These are phyloP conservation scores for Hippocampus barbouri DNA, from an alignment of 2,113 vertebrate genomes.

Conservation along the genomic window DNA sequence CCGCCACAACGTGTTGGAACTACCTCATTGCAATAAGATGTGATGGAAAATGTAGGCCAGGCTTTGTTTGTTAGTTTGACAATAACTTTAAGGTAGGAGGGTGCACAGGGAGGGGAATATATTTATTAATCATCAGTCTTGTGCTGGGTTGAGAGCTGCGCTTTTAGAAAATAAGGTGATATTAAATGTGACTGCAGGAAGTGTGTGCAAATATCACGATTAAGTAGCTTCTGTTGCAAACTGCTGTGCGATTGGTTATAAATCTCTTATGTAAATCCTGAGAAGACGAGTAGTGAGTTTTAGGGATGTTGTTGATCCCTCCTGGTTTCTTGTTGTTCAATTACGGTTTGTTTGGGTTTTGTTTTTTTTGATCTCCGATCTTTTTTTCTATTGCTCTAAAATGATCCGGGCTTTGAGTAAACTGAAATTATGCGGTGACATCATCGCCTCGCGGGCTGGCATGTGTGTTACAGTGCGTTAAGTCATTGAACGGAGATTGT, in stretches of 20 bases:
- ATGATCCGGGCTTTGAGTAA: neutral
- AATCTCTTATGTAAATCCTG: neutral
- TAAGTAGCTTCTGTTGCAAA: slow-evolving; percentile 8
- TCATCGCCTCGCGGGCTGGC: neutral
- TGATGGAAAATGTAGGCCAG: slow-evolving; percentile 41
- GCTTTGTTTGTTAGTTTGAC: slow-evolving; percentile 10
- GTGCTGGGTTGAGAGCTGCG: slow-evolving; percentile 18
- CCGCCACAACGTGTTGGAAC: slow-evolving; percentile 35
- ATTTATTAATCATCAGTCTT: slow-evolving; percentile 19
- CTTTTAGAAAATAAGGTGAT: slow-evolving; percentile 4
- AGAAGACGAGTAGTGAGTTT: neutral
- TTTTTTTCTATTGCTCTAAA: no score
- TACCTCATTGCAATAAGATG: slow-evolving; percentile 54
- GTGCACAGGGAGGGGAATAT: slow-evolving; percentile 1
- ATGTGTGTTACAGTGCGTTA: neutral
- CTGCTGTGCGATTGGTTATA: neutral
- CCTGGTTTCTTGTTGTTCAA: neutral
- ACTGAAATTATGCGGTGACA: neutral
- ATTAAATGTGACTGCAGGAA: neutral
- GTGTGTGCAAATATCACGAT: neutral
- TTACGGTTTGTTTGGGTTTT: neutral
- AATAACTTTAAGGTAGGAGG: slow-evolving; percentile 6
- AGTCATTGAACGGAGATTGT: neutral
- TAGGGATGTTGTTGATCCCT: neutral
- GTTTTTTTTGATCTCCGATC: no score